Evolutionary conservation across 1,140 invertebrate genomes (phyloP), one percentile per base, ranked within the genome.

Genomic region (Vanessa tameamea): DNA sequence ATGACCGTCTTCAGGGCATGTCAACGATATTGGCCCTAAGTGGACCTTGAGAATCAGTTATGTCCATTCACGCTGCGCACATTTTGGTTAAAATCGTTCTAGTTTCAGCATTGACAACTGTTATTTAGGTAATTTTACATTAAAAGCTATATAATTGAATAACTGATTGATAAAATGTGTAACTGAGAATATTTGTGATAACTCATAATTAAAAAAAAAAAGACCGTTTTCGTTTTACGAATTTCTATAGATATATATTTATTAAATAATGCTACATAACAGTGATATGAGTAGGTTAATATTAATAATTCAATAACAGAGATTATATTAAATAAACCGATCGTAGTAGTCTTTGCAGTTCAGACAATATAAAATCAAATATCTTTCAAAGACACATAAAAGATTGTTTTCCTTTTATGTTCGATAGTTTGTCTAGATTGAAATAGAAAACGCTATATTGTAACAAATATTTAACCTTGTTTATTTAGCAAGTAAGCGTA

Each of bases 1-100:
- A 75, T 82, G 68, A 71, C 75, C 75, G 77, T 78, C 77, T 76
- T 76, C 68, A 73, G 73, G 70, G 69, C 69, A 37, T 66, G 77
- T 78, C 77, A 76, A 78, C 51, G 72, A 73, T 78, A 78, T 78
- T 76, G 64, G 68, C 64, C 65, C 64, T 79, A 76, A 79, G 71
- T 79, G 74, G 74, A 76, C 71, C 75, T 76, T 76, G 71, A 73
- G 71, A 73, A 73, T 73, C 67, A 59, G 66, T 73, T 26, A 37
- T 57, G 31, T 66, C 64, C 31, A 67, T 66, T 63, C 68, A 63
- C 55, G n/a, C 15, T 47, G 23, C 43, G 37, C 61, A 64, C 47
- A 8, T 15, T 8, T 68, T 68, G 9, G 43, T 68, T 43, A 20
- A 43, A 16, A 47, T 20, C 8, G 23, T 12, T 65, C 47, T 26